Base-by-base conservation (phyloP, 2,797 vertebrate genomes). In the Gobionotothen gibberifrons region DNA sequence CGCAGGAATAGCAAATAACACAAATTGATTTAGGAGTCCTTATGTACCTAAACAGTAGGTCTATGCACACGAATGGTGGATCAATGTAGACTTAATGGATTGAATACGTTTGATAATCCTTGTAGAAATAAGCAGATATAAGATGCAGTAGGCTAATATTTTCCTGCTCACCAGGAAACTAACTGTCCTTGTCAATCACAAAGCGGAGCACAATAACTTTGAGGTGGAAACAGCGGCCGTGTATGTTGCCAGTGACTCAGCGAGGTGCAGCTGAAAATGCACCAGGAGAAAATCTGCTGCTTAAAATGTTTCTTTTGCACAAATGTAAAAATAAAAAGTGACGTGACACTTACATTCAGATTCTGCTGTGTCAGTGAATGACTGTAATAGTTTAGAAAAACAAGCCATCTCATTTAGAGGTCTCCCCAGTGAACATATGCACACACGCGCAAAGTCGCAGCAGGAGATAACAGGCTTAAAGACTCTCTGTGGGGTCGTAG, bases 381-480 rank as follows among this genome's bases (percentile, higher is more conserved):
- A 29, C 17, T 44, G 40, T 49, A 22, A 15, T 5, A 52, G 67
- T 57, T 72, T 15, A 42, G 21, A 47, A 77, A 73, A 73, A 42
- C 26, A 10, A 55, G 42, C 36, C 42, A 40, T 61, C 40, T 36
- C 32, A 0, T 3, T 63, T 8, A 19, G 36, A 56, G 58, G 78
- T 58, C 17, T 64, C 63, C 60, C 48, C 65, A 40, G 62, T 29
- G 74, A 66, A 79, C 64, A 61, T 42, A 48, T 22, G 61, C 62
- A 70, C 46, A 68, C 81, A 54, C 14, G 10, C 36, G 48, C 16
- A 60, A 66, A 81, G 56, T 53, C 40, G 8, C 74, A 19, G 63
- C 51, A 71, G 83, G 82, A 85, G 78, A 83, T 85, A 89, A 89
- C 78, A 75, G 65, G 80, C 73, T 85, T 82, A 58, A 74, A 87